phyloP scores from a whole-genome alignment of 2,797 vertebrate species.

The Phrynocephalus vlangalii region DNA sequence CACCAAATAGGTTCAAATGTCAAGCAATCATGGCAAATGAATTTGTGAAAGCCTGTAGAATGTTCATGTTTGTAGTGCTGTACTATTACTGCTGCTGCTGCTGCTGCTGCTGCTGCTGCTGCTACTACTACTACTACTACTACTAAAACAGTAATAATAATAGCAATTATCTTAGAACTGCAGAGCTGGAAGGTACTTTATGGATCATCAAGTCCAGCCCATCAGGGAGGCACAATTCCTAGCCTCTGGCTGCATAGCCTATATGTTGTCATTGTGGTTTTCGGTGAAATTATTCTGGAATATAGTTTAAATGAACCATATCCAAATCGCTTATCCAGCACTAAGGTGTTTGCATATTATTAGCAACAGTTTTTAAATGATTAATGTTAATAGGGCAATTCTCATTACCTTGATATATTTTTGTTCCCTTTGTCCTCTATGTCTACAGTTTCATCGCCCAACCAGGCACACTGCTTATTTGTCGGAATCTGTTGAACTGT shows the following conservation, averaged over 20 bases:
- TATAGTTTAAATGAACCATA: neutral
- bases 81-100: too few relatives aligned
- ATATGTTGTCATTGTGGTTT: neutral
- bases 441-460: neutral
- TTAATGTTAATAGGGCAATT: neutral
- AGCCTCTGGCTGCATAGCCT: too few relatives aligned
- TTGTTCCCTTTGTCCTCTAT: neutral
- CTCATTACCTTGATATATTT: neutral
- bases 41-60: too few relatives aligned
- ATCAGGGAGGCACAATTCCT: too few relatives aligned
- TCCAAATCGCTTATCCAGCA: neutral
- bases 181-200: too few relatives aligned
- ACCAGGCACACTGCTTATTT: neutral
- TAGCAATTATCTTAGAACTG: too few relatives aligned
- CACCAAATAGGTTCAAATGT: neutral
- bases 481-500: neutral
- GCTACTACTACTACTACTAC: too few relatives aligned
- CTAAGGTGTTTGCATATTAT: neutral
- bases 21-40: neutral
- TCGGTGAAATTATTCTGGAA: neutral
- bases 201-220: too few relatives aligned
- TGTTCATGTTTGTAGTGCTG: neutral
- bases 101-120: too few relatives aligned
- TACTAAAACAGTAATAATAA: too few relatives aligned
- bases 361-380: neutral